A percentile compares a stretch with the other conserved stretches of the same genome.
phyloP scores from a whole-genome alignment of 2,797 vertebrate species.

The Neoniphon sammara region DNA sequence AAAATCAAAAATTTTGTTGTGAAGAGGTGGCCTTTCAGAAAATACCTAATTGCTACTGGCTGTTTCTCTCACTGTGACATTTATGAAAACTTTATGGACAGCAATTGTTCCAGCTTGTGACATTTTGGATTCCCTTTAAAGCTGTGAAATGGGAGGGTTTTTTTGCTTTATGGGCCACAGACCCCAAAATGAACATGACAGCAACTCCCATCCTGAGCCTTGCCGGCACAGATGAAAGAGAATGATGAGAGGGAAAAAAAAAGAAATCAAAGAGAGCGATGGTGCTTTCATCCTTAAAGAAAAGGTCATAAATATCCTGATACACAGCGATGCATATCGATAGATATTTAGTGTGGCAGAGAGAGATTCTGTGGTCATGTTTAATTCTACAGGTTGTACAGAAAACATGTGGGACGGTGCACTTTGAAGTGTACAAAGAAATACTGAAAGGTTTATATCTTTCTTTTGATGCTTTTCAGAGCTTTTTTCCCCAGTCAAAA shows the following conservation, averaged over 20 bases:
- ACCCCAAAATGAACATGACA: slow-evolving; percentile 57
- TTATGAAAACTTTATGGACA: slow-evolving; percentile 81
- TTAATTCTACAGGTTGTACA: not conserved
- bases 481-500: too few relatives aligned
- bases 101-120: slow-evolving; percentile 68
- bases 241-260: slow-evolving; percentile 47
- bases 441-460: not conserved
- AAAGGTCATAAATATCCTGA: slow-evolving; percentile 81
- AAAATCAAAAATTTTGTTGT: slow-evolving; percentile 26
- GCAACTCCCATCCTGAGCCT: slow-evolving; percentile 66
- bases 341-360: slow-evolving; percentile 10
- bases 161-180: slow-evolving; percentile 45
- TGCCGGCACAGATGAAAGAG: slow-evolving; percentile 77
- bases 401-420: too few relatives aligned
- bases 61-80: slow-evolving; percentile 74
- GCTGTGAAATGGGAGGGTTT: slow-evolving; percentile 59
- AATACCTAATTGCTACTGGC: slow-evolving; percentile 65
- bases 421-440: too few relatives aligned
- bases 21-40: slow-evolving; percentile 63
- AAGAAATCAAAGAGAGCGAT: slow-evolving; percentile 55
- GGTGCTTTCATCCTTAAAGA: slow-evolving; percentile 73
- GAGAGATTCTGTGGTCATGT: slow-evolving; percentile 25
- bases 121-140: slow-evolving; percentile 81
- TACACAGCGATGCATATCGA: slow-evolving; percentile 34
- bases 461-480: not conserved